A percentile compares a stretch with the other conserved stretches of the same genome.
Conservation (phyloP, 2,888 invertebrate species). For the Autographa gamma region DNA sequence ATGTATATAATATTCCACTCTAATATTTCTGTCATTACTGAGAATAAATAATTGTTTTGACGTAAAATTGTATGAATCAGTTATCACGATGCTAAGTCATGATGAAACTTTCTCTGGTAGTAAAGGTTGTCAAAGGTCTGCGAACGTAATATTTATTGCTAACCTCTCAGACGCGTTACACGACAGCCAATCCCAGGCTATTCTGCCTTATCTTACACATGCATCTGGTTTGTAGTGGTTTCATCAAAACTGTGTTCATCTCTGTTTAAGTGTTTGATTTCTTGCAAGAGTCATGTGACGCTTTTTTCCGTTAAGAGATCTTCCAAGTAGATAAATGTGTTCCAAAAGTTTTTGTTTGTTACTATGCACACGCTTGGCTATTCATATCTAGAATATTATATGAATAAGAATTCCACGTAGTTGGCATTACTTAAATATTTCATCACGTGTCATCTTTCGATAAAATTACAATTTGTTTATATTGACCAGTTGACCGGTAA, state of each 20-base stretch:
- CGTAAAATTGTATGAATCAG: conserved; percentile 26
- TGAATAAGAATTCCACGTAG: not conserved
- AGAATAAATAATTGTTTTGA: conserved; percentile 14
- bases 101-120: conserved; percentile 55
- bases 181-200: conserved; percentile 19
- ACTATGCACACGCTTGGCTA: not conserved
- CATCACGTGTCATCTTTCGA: conserved; percentile 30
- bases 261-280: conserved; percentile 44
- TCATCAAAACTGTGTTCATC: conserved; percentile 21
- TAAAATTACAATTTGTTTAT: conserved; percentile 39
- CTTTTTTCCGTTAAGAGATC: not conserved
- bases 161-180: conserved; percentile 10
- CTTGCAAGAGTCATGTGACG: conserved; percentile 18
- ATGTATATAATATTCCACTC: not conserved
- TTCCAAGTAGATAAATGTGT: not conserved
- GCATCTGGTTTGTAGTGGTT: conserved; percentile 50
- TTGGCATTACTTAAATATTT: conserved; percentile 3
- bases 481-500: conserved; percentile 39
- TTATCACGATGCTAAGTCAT: conserved; percentile 46
- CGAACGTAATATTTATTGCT: conserved; percentile 19
- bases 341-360: not conserved
- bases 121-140: conserved; percentile 41
- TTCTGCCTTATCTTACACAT: conserved; percentile 34
- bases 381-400: not conserved
- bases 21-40: no score